These are phyloP conservation scores for Tetranychus cinnabarinus DNA, from an alignment of 1,140 invertebrate species.

Conservation along the genomic window DNA sequence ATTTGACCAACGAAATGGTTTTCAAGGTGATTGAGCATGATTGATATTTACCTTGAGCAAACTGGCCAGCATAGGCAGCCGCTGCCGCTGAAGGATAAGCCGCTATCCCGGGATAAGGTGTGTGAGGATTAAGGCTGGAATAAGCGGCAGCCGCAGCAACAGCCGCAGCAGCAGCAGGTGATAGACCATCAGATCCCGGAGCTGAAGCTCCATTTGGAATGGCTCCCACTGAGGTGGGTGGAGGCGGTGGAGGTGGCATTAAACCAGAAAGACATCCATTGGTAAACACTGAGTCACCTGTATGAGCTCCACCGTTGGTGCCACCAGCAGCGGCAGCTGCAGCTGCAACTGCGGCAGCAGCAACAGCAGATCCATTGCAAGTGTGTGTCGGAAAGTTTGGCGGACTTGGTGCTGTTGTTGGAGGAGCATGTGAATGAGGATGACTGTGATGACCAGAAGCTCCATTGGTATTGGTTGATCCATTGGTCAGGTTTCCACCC, in stretches of 20 bases:
- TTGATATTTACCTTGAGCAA: constrained; percentile 1
- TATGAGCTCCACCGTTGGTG: not conserved
- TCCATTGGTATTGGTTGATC: not conserved
- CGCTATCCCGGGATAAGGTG: not conserved
- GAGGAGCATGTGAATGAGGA: not conserved
- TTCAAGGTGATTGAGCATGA: not conserved
- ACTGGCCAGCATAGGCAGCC: constrained; percentile 4
- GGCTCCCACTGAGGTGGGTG: not conserved
- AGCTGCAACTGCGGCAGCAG: not conserved
- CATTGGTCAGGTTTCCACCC: no score
- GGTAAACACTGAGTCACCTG: not conserved
- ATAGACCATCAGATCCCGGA: not conserved
- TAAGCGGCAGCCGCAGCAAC: not conserved
- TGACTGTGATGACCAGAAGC: not conserved
- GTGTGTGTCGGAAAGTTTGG: not conserved
- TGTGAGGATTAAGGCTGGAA: constrained; percentile 1
- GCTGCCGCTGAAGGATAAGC: not conserved
- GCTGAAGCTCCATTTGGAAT: not conserved
- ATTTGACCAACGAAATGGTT: no score
- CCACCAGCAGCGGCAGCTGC: no score
- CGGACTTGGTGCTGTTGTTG: not conserved
- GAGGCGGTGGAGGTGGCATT: not conserved
- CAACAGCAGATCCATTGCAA: not conserved
- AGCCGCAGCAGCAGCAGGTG: not conserved
- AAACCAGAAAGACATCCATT: constrained; percentile 2